Evolutionary conservation across 2,113 vertebrate genomes (phyloP), one percentile per base, ranked within the genome.

Genomic region (Ptilorrhoa leucosticta): DNA sequence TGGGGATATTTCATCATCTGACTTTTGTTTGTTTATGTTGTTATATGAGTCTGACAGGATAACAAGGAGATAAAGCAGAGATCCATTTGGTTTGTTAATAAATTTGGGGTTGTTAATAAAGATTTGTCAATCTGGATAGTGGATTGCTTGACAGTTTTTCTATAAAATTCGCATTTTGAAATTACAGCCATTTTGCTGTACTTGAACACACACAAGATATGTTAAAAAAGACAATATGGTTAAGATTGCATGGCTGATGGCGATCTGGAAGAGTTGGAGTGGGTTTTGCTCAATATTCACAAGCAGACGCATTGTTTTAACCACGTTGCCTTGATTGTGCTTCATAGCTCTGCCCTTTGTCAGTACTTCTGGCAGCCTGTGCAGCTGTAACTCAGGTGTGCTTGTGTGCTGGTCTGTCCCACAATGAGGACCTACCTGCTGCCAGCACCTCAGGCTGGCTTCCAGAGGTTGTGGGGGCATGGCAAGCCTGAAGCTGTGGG

Each of bases 401-500:
- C 35, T 30, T 35, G 13, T 61, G 4, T 13, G 47, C 15, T 53
- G n/a, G 5, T 48, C 42, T 73, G 47, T 33, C 42, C 73, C 48
- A 22, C 27, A 37, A 1, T 22, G 53, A n/a, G 60, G 21, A 70
- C 0, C 1, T 37, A 1, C 51, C 28, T 44, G 27, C 57, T 92
- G 23, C 53, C 63, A 26, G 27, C 40, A 19, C 61, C 16, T 0
- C 12, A 10, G 9, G 0, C 0, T 30, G 40, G 9, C 33, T 68
- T 79, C 24, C 81, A 75, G 53, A 37, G 27, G 15, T 16, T 50
- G 22, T 51, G 37, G 78, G 35, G 39, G 18, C 47, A 20, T 6
- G 35, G 72, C 12, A 3, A 40, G 7, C 24, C 35, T 63, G 60
- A 35, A 22, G 18, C 1, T 44, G 15, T 18, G 39, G 28, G 27